Evolutionary conservation across 2,888 invertebrate species (phyloP).

Genomic region (Phyllotreta striolata): DNA sequence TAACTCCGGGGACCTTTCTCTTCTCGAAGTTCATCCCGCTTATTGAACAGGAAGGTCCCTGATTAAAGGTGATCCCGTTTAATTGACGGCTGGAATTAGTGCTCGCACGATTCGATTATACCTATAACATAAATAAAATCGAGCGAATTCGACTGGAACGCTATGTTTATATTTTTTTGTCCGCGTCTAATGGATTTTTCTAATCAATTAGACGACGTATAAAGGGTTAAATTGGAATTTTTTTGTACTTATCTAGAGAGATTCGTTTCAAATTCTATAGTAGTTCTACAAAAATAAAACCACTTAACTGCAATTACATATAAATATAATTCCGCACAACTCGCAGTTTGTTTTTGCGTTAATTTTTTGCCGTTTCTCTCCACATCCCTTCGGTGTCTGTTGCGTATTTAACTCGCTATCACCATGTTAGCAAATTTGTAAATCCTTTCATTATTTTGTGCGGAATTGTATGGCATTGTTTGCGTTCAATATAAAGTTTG

Average conservation of each 20-base stretch:
- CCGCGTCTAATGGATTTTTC: neutral
- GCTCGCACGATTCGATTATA: conserved; percentile 18
- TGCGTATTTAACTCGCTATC: conserved; percentile 25
- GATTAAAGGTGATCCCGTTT: conserved; percentile 37
- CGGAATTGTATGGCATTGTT: conserved; percentile 34
- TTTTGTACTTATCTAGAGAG: no score
- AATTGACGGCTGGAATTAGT: conserved; percentile 35
- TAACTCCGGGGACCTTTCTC: conserved; percentile 27
- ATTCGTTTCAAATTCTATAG: no score
- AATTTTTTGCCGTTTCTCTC: neutral
- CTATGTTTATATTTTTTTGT: conserved; percentile 1
- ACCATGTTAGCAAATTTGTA: conserved; percentile 33
- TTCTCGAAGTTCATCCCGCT: conserved; percentile 31
- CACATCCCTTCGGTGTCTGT: conserved; percentile 8
- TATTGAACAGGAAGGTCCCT: conserved; percentile 38
- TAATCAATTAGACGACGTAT: neutral
- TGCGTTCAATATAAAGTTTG: conserved; percentile 37
- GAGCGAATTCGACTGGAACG: neutral
- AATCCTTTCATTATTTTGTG: conserved; percentile 33
- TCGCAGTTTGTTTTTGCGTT: no score
- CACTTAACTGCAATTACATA: no score
- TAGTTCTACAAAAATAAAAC: no score
- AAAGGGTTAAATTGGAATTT: no score
- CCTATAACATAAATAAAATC: conserved; percentile 15
- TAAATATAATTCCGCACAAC: no score